Conservation (phyloP, 23 tunicate species). For the Aplidium turbinatum region DNA sequence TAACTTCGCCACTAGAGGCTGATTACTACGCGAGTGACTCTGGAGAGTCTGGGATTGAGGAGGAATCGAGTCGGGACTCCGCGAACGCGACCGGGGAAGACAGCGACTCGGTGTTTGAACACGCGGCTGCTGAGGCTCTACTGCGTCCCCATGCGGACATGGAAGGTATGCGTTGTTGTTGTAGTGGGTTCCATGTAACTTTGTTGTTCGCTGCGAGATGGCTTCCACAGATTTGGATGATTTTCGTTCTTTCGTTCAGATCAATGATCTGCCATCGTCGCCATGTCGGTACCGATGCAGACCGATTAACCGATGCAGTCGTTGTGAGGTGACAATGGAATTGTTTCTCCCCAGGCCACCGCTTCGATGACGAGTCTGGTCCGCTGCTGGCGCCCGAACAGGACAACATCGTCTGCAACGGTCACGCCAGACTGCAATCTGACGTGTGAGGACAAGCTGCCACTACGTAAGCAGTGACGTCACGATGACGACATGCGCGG, state of each 20-base stretch:
- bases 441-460: slow-evolving; percentile 21
- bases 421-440: slow-evolving; percentile 50
- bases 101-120: slow-evolving; percentile 73
- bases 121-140: background rate
- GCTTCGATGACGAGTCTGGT: slow-evolving; percentile 6
- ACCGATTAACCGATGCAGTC: background rate
- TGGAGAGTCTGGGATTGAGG: slow-evolving; percentile 28
- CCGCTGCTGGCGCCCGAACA: slow-evolving; percentile 1
- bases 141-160: background rate
- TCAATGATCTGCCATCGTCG: background rate
- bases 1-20: slow-evolving; percentile 37
- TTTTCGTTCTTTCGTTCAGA: background rate
- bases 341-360: background rate
- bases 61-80: slow-evolving; percentile 42
- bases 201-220: too few relatives aligned
- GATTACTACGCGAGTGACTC: slow-evolving; percentile 12
- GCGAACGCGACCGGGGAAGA: slow-evolving; percentile 52
- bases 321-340: too few relatives aligned
- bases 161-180: too few relatives aligned
- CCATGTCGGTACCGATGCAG: background rate
- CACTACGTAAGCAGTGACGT: too few relatives aligned
- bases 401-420: slow-evolving; percentile 16
- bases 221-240: too few relatives aligned
- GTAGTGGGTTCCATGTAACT: too few relatives aligned
- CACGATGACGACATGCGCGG: too few relatives aligned